Conservation (phyloP, 2,113 vertebrate species). For the Genyomyrus donnyi region DNA sequence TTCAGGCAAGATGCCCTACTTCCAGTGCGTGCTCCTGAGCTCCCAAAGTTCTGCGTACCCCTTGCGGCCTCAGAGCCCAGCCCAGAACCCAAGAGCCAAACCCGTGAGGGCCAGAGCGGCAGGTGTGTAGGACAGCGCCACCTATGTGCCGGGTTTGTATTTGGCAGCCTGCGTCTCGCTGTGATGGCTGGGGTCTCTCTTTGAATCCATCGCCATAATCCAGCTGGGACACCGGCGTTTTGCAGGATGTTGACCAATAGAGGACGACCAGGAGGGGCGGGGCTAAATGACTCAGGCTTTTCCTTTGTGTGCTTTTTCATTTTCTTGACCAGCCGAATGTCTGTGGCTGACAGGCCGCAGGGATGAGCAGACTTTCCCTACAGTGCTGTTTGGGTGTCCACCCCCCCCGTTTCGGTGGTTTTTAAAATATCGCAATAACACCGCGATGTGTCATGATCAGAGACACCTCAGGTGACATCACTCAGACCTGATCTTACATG, state of each 20-base stretch:
- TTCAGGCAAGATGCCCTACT: constrained; percentile 59
- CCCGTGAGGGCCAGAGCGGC: constrained; percentile 38
- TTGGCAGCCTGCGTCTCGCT: background rate
- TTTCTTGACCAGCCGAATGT: constrained; percentile 40
- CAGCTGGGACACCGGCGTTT: background rate
- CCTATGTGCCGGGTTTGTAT: background rate
- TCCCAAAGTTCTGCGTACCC: constrained; percentile 57
- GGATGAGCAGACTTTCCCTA: background rate
- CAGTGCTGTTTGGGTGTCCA: background rate
- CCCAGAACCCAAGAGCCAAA: constrained; percentile 47
- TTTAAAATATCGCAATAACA: background rate
- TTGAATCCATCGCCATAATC: constrained; percentile 15
- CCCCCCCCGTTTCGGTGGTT: background rate
- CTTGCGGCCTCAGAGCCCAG: constrained; percentile 51
- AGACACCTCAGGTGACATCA: background rate
- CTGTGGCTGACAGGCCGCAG: constrained; percentile 13
- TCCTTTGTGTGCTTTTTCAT: constrained; percentile 30
- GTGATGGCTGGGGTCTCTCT: background rate
- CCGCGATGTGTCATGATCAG: background rate
- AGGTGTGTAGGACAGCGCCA: constrained; percentile 42
- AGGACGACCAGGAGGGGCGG: constrained; percentile 12
- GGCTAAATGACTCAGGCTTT: constrained; percentile 21
- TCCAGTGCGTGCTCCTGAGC: constrained; percentile 63
- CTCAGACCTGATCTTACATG: background rate
- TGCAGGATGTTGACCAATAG: background rate